These are phyloP conservation scores for Girardia tigrina DNA, from an alignment of 2,888 invertebrate species.

Conservation along the genomic window DNA sequence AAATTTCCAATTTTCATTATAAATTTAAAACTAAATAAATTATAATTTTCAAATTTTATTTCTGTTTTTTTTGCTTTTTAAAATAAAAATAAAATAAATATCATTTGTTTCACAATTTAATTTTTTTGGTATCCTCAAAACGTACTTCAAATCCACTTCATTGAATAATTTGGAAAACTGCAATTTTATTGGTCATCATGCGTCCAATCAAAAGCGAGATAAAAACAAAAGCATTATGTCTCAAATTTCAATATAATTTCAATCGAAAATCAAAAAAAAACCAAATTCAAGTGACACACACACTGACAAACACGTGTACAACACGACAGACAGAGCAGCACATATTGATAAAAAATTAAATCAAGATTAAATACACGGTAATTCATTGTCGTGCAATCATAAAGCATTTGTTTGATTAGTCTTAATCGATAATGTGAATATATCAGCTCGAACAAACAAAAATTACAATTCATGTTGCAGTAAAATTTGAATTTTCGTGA, in stretches of 20 bases:
- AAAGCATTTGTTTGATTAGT: background rate
- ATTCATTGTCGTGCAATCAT: background rate
- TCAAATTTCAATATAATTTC: constrained; percentile 23
- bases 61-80: no score
- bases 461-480: background rate
- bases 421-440: background rate
- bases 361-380: background rate
- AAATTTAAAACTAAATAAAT: no score
- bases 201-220: background rate
- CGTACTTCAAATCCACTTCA: background rate
- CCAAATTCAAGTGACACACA: constrained; percentile 23
- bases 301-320: background rate
- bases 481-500: background rate
- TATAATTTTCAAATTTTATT: no score
- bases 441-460: constrained; percentile 6
- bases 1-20: no score
- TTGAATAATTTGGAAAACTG: background rate
- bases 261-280: constrained; percentile 23
- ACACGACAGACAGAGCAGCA: constrained; percentile 13
- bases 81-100: no score
- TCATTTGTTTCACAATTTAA: no score
- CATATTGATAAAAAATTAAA: constrained; percentile 23
- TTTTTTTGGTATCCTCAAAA: background rate
- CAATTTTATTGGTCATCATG: background rate
- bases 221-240: constrained; percentile 4